Percentiles rank a stretch among this genome's conserved stretches.
Evolutionary conservation across 2,888 invertebrate genomes (phyloP).

Genomic region (Drosophila borealis): DNA sequence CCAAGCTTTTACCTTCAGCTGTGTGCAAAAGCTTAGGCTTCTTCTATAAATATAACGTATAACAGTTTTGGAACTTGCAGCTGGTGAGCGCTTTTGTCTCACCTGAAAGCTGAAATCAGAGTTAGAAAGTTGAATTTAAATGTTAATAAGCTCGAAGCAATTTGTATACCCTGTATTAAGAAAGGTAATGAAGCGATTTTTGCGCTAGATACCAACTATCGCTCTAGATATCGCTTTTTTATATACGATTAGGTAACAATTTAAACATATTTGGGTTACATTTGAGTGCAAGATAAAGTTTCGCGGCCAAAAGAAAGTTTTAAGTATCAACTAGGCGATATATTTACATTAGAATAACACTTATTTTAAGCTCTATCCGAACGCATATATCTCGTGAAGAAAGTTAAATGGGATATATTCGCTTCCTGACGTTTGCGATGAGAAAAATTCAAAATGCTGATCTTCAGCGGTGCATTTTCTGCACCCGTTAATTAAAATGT

Average conservation of each 20-base stretch:
- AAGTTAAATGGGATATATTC: too few species aligned
- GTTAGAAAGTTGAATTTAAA: not conserved
- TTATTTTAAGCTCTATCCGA: too few species aligned
- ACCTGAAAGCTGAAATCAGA: constrained; percentile 13
- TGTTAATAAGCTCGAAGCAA: not conserved
- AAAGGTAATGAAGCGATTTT: not conserved
- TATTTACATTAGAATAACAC: too few species aligned
- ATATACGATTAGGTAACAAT: not conserved
- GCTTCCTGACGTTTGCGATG: not conserved
- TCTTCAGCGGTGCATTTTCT: not conserved
- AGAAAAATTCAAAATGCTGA: not conserved
- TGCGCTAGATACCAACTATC: not conserved
- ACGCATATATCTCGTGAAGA: too few species aligned
- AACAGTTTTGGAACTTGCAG: constrained; percentile 41
- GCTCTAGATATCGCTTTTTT: not conserved
- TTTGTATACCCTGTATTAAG: not conserved
- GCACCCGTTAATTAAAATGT: not conserved
- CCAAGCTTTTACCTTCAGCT: constrained; percentile 62
- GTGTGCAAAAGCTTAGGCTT: constrained; percentile 42
- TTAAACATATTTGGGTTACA: too few species aligned
- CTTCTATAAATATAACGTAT: constrained; percentile 22
- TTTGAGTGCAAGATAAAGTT: too few species aligned
- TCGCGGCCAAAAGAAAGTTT: too few species aligned
- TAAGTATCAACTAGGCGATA: too few species aligned
- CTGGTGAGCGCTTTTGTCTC: constrained; percentile 9